Base-by-base conservation (phyloP, 2,888 invertebrate species). In the Teinopalpus imperialis region DNA sequence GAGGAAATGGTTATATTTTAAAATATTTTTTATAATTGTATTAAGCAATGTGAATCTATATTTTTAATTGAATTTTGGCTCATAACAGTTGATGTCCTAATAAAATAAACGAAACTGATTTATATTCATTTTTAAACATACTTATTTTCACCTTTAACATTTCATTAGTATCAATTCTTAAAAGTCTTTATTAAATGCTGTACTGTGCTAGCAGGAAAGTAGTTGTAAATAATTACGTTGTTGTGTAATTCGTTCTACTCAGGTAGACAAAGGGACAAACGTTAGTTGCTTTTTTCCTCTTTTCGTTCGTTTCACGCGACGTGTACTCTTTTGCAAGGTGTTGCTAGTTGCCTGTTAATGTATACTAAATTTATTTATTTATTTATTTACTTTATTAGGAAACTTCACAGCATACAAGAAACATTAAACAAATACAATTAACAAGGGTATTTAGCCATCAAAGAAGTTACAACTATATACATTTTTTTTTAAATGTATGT, bases 251-350 rank as follows among this genome's bases (percentile, higher is more conserved):
- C 65, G 62, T 69, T 66, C 62, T 56, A 63, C 53, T 61, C 43
- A 34, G 49, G 30, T 55, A 76, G 67, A 79, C 78, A 79, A 78
- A 79, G 70, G 69, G 72, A 66, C 67, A 63, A 67, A 73, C 65
- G 72, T 69, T 72, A 69, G 56, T 63, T 61, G 54, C 49, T 66
- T 73, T 78, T 72, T 67, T 52, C 61, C 54, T 49, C 63, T 74
- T 70, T 72, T 67, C 68, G 63, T 71, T 56, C 54, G 59, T 63
- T 57, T 57, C 61, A 64, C 62, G 59, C 61, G 60, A 70, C 69
- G 69, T 59, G n/a, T n/a, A 61, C 66, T 64, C 59, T 63, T 67
- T 66, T 63, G 66, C 61, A 61, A 66, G 58, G 61, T 67, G 69
- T 73, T 66, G 65, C 8, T 9, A 16, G 8, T 34, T 16, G 41